Conservation (phyloP, 1,140 invertebrate species). For the Chymomyza costata region DNA sequence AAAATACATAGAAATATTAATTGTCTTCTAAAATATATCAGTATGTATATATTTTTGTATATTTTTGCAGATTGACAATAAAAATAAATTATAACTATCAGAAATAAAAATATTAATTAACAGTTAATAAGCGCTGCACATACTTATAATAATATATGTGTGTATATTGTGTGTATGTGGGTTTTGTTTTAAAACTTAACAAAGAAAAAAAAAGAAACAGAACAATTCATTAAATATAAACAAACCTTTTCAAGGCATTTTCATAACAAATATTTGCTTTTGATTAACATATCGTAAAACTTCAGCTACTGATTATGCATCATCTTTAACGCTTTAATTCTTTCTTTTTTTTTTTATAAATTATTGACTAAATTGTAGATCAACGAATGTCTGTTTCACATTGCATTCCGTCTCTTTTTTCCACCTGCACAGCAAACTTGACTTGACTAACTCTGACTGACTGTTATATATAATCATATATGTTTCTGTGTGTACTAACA, state of each 20-base stretch:
- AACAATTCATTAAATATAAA: constrained; percentile 14
- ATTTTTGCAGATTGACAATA: constrained; percentile 29
- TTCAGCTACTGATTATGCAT: no score
- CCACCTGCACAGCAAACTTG: no score
- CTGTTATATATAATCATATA: not conserved
- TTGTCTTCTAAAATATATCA: constrained; percentile 42
- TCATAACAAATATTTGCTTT: constrained; percentile 44
- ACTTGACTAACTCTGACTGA: no score
- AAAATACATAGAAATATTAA: no score
- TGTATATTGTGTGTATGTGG: constrained; percentile 24
- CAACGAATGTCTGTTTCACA: constrained; percentile 61
- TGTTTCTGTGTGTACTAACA: constrained; percentile 11
- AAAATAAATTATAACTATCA: constrained; percentile 29
- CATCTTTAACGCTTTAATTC: not conserved
- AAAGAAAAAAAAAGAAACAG: constrained; percentile 18
- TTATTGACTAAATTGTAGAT: constrained; percentile 71
- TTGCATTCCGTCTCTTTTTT: no score
- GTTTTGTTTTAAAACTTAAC: constrained; percentile 39
- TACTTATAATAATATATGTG: not conserved
- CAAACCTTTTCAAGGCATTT: constrained; percentile 25
- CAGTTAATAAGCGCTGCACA: constrained; percentile 56
- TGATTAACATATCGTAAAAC: no score
- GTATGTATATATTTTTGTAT: constrained; percentile 21
- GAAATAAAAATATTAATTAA: constrained; percentile 63
- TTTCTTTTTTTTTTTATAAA: constrained; percentile 19